Percentiles rank a stretch among this genome's conserved stretches.
Evolutionary conservation across 2,797 vertebrate species (phyloP).

Genomic region (Helostoma temminkii): DNA sequence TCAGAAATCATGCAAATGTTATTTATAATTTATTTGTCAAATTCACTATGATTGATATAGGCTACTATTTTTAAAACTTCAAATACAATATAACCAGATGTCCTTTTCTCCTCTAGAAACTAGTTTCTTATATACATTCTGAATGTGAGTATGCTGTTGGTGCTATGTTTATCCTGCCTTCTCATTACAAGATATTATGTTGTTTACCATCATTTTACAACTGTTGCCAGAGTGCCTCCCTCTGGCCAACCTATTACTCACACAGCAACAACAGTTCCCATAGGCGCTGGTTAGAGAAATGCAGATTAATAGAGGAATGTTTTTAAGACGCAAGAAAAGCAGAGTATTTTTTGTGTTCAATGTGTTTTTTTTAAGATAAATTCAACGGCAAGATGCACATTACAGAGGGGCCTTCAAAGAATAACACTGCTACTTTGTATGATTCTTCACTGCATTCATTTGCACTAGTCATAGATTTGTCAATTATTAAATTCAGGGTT

Average conservation of each 20-base stretch:
- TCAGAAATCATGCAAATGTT: no score
- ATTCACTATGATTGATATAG: no score
- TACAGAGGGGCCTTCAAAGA: conserved; percentile 11
- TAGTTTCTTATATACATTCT: not conserved
- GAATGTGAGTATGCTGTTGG: not conserved
- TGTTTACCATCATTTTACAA: conserved; percentile 42
- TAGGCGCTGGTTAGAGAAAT: not conserved
- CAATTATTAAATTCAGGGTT: conserved; percentile 16
- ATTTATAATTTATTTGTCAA: no score
- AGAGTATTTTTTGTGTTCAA: conserved; percentile 1
- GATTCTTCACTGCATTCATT: conserved; percentile 28
- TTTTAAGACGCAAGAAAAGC: not conserved
- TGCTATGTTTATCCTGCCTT: conserved; percentile 22
- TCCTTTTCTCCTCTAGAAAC: not conserved
- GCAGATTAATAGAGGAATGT: not conserved
- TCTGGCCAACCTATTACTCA: conserved; percentile 53
- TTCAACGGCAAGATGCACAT: conserved; percentile 15
- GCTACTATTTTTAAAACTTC: no score
- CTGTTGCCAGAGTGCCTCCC: conserved; percentile 72
- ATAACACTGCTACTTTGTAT: conserved; percentile 7
- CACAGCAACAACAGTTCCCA: conserved; percentile 20
- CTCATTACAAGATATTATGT: conserved; percentile 12
- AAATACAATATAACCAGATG: no score
- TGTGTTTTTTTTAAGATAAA: conserved; percentile 17
- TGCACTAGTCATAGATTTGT: conserved; percentile 20